phyloP scores from a whole-genome alignment of 1,140 invertebrate species.

The Neodiprion fabricii region DNA sequence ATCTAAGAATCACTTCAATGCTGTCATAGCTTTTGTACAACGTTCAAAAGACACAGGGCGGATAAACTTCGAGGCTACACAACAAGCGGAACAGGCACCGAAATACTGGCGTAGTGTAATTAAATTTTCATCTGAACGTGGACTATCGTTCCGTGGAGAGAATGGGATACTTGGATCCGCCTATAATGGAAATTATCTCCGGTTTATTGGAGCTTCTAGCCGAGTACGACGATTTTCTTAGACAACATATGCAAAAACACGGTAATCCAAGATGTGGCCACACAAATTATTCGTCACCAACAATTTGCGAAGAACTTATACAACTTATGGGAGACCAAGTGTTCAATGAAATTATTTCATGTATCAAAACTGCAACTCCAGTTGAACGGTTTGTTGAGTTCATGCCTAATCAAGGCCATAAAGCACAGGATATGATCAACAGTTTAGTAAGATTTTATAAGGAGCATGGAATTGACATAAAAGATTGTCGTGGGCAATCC shows the following conservation, averaged over 20 bases:
- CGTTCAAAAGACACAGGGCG: constrained; percentile 20
- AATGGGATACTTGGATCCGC: background rate
- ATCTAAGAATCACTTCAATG: constrained; percentile 24
- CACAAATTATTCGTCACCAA: constrained; percentile 23
- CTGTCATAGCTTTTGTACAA: constrained; percentile 21
- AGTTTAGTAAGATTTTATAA: constrained; percentile 39
- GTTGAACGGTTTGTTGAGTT: constrained; percentile 31
- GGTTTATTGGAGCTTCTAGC: constrained; percentile 12
- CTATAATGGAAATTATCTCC: background rate
- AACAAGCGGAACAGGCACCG: constrained; percentile 22
- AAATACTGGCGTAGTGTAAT: background rate
- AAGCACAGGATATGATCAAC: constrained; percentile 32
- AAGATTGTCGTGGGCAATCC: constrained; percentile 46
- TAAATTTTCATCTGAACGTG: no score
- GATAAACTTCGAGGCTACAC: constrained; percentile 21
- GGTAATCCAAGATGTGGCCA: constrained; percentile 17
- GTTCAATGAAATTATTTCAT: constrained; percentile 21
- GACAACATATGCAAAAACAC: constrained; percentile 10
- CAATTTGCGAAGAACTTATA: constrained; percentile 19
- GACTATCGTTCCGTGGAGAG: no score
- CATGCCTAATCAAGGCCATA: constrained; percentile 30
- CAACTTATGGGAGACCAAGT: background rate
- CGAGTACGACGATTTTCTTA: constrained; percentile 14
- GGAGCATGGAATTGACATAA: constrained; percentile 35
- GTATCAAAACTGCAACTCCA: constrained; percentile 17